phyloP scores from a whole-genome alignment of 2,113 vertebrate species.

The Ptilorrhoa leucosticta region DNA sequence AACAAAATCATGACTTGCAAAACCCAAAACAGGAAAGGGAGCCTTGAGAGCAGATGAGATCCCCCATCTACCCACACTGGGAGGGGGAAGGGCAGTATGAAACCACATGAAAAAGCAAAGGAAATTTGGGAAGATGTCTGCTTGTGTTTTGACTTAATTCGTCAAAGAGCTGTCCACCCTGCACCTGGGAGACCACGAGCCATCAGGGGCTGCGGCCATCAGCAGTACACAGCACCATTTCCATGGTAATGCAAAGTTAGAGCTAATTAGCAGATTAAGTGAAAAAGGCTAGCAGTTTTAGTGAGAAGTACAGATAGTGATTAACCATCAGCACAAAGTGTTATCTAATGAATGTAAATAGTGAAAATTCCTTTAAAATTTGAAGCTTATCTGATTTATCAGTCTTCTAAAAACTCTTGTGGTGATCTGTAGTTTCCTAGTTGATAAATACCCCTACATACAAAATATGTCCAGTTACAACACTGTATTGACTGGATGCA shows the following conservation, averaged over 20 bases:
- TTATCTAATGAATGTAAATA: neutral
- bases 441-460: neutral
- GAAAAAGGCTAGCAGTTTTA: neutral
- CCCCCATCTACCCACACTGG: accelerated
- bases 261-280: neutral
- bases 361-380: neutral
- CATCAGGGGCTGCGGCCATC: neutral
- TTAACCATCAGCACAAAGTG: neutral
- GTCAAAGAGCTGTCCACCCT: neutral
- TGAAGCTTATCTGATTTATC: neutral
- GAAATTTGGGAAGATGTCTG: neutral
- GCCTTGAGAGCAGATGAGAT: neutral
- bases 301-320: neutral
- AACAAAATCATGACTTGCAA: neutral
- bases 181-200: neutral
- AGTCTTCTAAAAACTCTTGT: neutral
- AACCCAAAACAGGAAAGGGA: neutral
- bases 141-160: neutral
- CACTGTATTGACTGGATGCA: neutral
- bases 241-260: neutral
- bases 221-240: neutral
- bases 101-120: neutral
- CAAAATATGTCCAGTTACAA: neutral
- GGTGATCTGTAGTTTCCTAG: neutral
- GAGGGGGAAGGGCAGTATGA: neutral